These are phyloP conservation scores for Campylorhamphus procurvoides DNA, from an alignment of 2,113 vertebrate species.

Conservation along the genomic window DNA sequence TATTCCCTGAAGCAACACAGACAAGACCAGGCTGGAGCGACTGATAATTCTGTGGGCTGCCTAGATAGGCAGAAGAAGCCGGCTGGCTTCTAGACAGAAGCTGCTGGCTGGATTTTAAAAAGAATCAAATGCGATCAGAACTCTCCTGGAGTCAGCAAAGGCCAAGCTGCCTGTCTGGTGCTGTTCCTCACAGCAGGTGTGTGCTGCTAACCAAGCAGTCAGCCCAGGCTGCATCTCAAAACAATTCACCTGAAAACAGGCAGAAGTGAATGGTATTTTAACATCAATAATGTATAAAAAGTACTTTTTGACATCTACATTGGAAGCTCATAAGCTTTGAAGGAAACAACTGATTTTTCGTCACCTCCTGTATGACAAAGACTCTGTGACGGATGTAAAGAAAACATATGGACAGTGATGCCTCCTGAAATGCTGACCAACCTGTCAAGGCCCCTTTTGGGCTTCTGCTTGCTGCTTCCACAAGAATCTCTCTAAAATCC, in stretches of 20 bases:
- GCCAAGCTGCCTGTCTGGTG: not conserved
- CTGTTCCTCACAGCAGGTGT: not conserved
- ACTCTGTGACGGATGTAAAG: not conserved
- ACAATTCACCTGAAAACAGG: not conserved
- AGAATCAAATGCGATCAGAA: not conserved
- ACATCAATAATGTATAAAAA: not conserved
- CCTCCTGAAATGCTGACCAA: not conserved
- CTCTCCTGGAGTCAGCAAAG: not conserved
- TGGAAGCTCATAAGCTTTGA: not conserved
- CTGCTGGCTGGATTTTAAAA: not conserved
- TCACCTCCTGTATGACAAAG: not conserved
- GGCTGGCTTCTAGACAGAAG: not conserved
- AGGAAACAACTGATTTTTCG: rapidly evolving
- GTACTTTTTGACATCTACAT: not conserved
- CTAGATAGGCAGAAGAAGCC: not conserved
- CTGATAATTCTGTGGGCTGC: not conserved
- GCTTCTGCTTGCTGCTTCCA: not conserved
- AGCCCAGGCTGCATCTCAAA: not conserved
- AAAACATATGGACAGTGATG: not conserved
- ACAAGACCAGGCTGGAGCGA: not conserved
- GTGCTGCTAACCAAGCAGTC: not conserved
- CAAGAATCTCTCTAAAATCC: not conserved
- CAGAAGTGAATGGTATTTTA: not conserved
- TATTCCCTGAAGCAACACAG: not conserved
- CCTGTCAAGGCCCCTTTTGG: not conserved